phyloP scores from a whole-genome alignment of 2,888 invertebrate genomes.

The Archips crataeganus region DNA sequence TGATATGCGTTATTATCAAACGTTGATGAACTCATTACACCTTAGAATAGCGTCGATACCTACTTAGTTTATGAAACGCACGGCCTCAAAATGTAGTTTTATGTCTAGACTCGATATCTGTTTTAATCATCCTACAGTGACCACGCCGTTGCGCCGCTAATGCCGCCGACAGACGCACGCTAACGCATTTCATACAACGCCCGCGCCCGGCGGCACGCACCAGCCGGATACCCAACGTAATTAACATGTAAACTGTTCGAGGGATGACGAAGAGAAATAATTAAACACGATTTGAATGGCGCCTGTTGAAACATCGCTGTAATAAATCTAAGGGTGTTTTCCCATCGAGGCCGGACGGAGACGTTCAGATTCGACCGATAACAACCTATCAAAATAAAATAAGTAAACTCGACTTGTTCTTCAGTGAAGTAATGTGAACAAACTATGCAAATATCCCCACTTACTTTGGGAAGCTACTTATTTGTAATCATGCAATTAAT shows the following conservation, averaged over 20 bases:
- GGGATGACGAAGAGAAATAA: constrained; percentile 2
- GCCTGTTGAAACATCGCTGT: background rate
- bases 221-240: background rate
- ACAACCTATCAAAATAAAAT: too few relatives aligned
- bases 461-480: too few relatives aligned
- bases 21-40: background rate
- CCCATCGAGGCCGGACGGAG: too few relatives aligned
- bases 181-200: constrained; percentile 19
- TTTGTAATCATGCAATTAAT: too few relatives aligned
- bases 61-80: background rate
- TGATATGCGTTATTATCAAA: background rate
- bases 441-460: too few relatives aligned
- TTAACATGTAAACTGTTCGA: constrained; percentile 19
- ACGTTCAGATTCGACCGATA: too few relatives aligned
- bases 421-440: too few relatives aligned
- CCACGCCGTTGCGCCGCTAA: background rate
- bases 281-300: background rate
- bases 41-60: background rate
- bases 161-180: background rate
- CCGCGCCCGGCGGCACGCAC: constrained; percentile 12
- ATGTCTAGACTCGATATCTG: background rate
- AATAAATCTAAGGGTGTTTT: too few relatives aligned
- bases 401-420: too few relatives aligned
- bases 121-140: background rate
- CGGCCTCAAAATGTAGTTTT: background rate